Conservation (phyloP, 2,888 invertebrate species). For the Atrina japonica region DNA sequence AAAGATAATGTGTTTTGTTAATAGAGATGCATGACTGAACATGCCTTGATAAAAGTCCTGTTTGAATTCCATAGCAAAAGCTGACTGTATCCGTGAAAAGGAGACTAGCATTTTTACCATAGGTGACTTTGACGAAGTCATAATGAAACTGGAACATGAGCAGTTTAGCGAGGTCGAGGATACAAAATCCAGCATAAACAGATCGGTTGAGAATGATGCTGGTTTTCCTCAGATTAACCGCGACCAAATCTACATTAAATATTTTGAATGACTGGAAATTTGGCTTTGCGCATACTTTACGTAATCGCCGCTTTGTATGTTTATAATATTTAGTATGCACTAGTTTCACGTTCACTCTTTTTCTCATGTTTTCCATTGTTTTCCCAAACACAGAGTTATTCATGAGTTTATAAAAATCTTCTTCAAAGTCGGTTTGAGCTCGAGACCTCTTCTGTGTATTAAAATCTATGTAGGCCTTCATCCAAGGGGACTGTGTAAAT, state of each 20-base stretch:
- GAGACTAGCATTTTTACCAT: slow-evolving; percentile 14
- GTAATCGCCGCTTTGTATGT: slow-evolving; percentile 16
- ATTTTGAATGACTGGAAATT: slow-evolving; percentile 29
- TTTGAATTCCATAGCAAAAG: slow-evolving; percentile 24
- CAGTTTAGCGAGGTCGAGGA: slow-evolving; percentile 27
- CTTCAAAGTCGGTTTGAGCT: slow-evolving; percentile 73
- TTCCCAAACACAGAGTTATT: slow-evolving; percentile 70
- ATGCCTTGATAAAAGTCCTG: slow-evolving; percentile 29
- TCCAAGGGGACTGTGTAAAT: slow-evolving; percentile 71
- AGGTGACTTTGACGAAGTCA: slow-evolving; percentile 20
- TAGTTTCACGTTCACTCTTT: slow-evolving; percentile 64
- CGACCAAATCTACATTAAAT: slow-evolving; percentile 35
- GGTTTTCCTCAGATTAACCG: slow-evolving; percentile 24
- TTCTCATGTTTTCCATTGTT: slow-evolving; percentile 80
- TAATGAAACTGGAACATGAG: slow-evolving; percentile 37
- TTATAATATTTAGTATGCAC: slow-evolving; percentile 30
- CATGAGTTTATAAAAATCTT: slow-evolving; percentile 72
- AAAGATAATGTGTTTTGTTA: slow-evolving; percentile 19
- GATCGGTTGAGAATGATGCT: slow-evolving; percentile 31
- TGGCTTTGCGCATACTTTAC: slow-evolving; percentile 13
- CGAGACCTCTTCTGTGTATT: slow-evolving; percentile 59
- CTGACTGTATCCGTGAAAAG: slow-evolving; percentile 32
- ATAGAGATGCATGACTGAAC: neutral
- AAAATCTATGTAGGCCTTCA: slow-evolving; percentile 75
- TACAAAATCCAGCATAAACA: slow-evolving; percentile 21